Conservation (phyloP, 2,888 invertebrate species). For the Lithosia quadra region DNA sequence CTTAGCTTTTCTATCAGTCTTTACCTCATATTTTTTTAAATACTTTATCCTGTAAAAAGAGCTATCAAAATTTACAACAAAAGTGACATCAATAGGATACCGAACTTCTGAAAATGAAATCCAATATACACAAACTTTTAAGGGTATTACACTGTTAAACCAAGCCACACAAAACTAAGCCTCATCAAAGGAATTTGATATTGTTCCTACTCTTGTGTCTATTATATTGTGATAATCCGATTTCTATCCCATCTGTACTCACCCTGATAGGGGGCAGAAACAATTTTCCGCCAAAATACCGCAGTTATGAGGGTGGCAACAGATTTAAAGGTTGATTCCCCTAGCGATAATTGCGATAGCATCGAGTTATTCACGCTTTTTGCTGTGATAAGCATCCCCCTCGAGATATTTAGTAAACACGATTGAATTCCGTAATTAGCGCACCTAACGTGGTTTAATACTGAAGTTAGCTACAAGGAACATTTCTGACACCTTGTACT, state of each 20-base stretch:
- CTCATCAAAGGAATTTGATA: conserved; percentile 8
- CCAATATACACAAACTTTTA: background rate
- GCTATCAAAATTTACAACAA: too few relatives aligned
- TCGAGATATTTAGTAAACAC: conserved; percentile 29
- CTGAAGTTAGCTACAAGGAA: background rate
- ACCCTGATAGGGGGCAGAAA: conserved; percentile 29
- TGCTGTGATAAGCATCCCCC: conserved; percentile 32
- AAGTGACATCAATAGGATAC: conserved; percentile 5
- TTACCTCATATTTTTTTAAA: too few relatives aligned
- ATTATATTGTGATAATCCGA: conserved; percentile 18
- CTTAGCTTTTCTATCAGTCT: too few relatives aligned
- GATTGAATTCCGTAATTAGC: conserved; percentile 10
- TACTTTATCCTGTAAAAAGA: too few relatives aligned
- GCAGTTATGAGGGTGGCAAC: conserved; percentile 33
- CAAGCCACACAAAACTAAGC: conserved; percentile 6
- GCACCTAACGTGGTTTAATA: conserved; percentile 3
- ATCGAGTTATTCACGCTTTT: conserved; percentile 42
- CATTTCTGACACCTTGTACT: background rate
- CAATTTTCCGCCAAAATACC: conserved; percentile 40
- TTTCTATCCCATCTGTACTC: conserved; percentile 13
- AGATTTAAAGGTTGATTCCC: conserved; percentile 44
- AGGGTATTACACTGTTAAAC: conserved; percentile 3
- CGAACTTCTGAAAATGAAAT: background rate
- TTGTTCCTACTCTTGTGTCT: conserved; percentile 1
- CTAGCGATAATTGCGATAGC: conserved; percentile 47